A percentile compares a stretch with the other conserved stretches of the same genome.
phyloP scores from a whole-genome alignment of 2,888 invertebrate species.

The Notodonta ziczac region DNA sequence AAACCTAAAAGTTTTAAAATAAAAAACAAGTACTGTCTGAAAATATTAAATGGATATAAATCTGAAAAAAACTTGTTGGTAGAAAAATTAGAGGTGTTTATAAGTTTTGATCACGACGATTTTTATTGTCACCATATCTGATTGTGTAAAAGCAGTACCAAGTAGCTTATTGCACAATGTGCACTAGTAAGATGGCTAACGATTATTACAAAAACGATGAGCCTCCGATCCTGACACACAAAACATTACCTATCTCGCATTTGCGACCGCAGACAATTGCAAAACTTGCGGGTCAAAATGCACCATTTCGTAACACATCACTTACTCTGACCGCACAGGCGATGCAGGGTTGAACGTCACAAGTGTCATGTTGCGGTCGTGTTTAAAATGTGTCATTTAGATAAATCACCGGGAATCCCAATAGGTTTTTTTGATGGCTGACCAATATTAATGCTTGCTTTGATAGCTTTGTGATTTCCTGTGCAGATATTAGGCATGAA shows the following conservation, averaged over 20 bases:
- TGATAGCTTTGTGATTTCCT: no score
- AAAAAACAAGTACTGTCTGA: no score
- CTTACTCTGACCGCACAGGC: conserved; percentile 28
- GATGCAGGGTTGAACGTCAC: conserved; percentile 29
- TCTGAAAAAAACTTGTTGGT: no score
- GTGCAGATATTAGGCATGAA: no score
- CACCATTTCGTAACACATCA: conserved; percentile 36
- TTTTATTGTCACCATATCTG: no score
- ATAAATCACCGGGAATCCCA: not conserved
- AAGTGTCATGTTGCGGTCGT: not conserved
- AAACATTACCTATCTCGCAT: conserved; percentile 14
- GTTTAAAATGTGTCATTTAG: not conserved
- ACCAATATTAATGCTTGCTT: no score
- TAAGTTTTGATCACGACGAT: no score
- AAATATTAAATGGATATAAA: no score
- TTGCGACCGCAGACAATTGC: conserved; percentile 33
- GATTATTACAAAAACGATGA: not conserved
- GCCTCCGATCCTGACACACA: conserved; percentile 2
- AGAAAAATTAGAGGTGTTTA: no score
- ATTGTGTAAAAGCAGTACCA: no score
- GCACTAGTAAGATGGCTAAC: not conserved
- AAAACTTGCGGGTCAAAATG: conserved; percentile 39
- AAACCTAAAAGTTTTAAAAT: no score
- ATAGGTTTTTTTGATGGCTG: not conserved
- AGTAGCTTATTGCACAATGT: not conserved